These are phyloP conservation scores for Chrysochloris asiatica DNA, from an alignment of 2,113 vertebrate species.

Conservation along the genomic window DNA sequence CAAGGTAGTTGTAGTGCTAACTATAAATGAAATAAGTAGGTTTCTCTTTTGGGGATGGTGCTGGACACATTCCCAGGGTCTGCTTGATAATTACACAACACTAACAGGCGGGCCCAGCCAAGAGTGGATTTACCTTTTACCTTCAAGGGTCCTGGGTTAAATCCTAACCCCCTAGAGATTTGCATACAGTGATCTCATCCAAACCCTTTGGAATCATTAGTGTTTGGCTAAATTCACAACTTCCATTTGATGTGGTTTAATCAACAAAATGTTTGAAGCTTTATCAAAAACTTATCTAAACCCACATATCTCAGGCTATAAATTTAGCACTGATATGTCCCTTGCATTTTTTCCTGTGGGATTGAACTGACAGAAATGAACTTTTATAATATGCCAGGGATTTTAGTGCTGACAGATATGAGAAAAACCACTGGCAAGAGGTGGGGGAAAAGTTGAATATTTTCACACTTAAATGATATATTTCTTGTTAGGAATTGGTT, in stretches of 20 bases:
- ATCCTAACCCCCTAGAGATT: background rate
- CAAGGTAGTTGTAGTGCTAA: background rate
- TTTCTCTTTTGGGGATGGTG: background rate
- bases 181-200: constrained; percentile 8
- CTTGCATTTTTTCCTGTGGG: constrained; percentile 14
- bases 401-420: constrained; percentile 49
- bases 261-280: constrained; percentile 15
- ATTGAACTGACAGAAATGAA: constrained; percentile 26
- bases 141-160: background rate
- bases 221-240: constrained; percentile 28
- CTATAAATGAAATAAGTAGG: background rate
- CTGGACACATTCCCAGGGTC: constrained; percentile 34
- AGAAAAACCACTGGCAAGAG: constrained; percentile 53
- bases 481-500: constrained; percentile 50
- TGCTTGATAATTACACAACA: constrained; percentile 20
- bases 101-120: background rate
- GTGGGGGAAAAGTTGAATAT: constrained; percentile 41
- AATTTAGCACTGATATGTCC: background rate
- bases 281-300: constrained; percentile 56
- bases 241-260: constrained; percentile 51
- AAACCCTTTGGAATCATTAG: constrained; percentile 28
- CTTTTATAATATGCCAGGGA: background rate
- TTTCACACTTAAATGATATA: constrained; percentile 68
- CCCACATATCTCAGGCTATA: constrained; percentile 13
- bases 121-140: constrained; percentile 16